Percentiles rank a stretch among this genome's conserved stretches.
phyloP scores from a whole-genome alignment of 2,113 vertebrate species.

The Petroica traversi region DNA sequence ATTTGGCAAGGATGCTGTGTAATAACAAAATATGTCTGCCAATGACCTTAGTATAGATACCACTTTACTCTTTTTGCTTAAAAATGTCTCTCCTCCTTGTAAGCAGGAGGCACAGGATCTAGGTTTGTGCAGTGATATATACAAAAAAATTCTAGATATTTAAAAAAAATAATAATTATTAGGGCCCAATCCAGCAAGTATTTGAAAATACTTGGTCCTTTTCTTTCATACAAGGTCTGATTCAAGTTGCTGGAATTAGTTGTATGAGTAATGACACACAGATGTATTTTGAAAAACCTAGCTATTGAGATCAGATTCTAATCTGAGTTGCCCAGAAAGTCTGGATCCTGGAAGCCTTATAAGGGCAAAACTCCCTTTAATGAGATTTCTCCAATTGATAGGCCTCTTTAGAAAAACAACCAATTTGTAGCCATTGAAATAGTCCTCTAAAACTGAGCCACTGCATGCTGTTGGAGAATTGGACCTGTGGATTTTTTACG shows the following conservation, averaged over 20 bases:
- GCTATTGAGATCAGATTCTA: slow-evolving; percentile 5
- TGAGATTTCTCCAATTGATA: neutral
- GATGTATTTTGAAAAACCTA: slow-evolving; percentile 33
- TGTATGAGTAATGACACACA: slow-evolving; percentile 13
- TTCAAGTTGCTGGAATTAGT: neutral
- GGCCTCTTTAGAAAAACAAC: neutral
- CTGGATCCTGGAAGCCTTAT: neutral
- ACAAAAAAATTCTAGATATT: neutral
- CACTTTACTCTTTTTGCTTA: slow-evolving; percentile 3
- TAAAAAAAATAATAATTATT: neutral
- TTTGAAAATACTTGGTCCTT: neutral
- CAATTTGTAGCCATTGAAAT: neutral
- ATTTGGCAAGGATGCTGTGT: slow-evolving; percentile 8
- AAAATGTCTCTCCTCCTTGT: neutral
- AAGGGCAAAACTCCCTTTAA: slow-evolving; percentile 10
- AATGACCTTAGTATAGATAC: slow-evolving; percentile 7
- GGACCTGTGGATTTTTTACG: neutral
- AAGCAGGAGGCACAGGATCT: neutral
- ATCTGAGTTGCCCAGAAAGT: slow-evolving; percentile 10
- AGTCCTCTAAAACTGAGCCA: neutral
- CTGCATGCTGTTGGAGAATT: neutral
- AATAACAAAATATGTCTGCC: neutral
- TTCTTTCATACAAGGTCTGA: neutral
- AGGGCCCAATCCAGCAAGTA: neutral
- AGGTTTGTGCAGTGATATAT: neutral